These are phyloP conservation scores for Bothrops jararaca DNA, from an alignment of 2,113 vertebrate genomes.

Conservation along the genomic window DNA sequence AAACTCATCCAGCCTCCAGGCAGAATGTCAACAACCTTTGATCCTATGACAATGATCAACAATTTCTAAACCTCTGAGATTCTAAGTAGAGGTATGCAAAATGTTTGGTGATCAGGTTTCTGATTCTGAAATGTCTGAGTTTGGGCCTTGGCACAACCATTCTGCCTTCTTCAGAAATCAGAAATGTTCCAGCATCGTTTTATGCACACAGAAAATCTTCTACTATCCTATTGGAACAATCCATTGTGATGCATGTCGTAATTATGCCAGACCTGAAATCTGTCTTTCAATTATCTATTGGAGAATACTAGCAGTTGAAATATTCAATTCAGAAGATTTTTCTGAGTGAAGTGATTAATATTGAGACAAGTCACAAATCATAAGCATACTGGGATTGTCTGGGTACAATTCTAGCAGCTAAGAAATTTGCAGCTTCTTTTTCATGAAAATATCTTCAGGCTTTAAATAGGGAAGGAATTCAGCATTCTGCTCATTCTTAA, in stretches of 20 bases:
- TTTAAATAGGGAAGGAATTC: background rate
- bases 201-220: background rate
- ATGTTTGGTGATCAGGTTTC: background rate
- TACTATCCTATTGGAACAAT: background rate
- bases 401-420: background rate
- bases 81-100: background rate
- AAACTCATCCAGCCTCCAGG: background rate
- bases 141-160: background rate
- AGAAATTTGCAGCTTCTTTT: background rate
- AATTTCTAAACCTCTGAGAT: background rate
- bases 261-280: background rate
- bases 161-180: background rate
- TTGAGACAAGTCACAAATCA: background rate
- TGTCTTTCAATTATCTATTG: background rate
- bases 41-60: background rate
- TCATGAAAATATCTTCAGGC: background rate
- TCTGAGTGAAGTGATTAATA: background rate
- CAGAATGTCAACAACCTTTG: background rate
- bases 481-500: background rate
- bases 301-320: background rate
- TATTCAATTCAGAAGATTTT: background rate
- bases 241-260: background rate
- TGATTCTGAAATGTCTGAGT: background rate
- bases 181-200: background rate
- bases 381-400: background rate